Base-by-base conservation (phyloP, 2,797 vertebrate genomes). In the Stomatorhinus walkeri region DNA sequence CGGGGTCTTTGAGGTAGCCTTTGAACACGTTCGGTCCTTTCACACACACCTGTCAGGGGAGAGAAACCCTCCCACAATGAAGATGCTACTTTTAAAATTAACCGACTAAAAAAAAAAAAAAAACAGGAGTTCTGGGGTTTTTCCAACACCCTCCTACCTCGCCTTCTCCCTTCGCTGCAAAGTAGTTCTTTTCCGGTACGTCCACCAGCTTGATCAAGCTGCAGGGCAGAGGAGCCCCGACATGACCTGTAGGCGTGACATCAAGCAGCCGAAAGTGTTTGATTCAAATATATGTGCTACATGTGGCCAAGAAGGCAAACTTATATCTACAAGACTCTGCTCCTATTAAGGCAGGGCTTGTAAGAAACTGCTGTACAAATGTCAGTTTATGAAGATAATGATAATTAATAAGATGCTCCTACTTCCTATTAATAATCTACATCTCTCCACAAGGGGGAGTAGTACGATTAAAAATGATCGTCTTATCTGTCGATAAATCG, bases 21-120 rank as follows among this genome's bases (percentile, higher is more conserved):
- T 97, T 99, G 91, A 99, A 99, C 81, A 99, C 98, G 1, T 99
- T 99, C 22, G 98, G 97, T 91, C 98, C 98, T 93, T 98, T 98
- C 90, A 99, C 98, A 92, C 98, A 99, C 87, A 99, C 97, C 98
- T 99, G 93, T 88, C 93, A 49, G 88, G 81, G 68, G 9, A 52
- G 4, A 9, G 43, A 68, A 16, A 49, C 10, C 56, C 16, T n/a
- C n/a, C 36, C 46, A 4, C 32, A 85, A 2, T 85, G 0, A 8
- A 85, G 61, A 14, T 1, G 61, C 14, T 2, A 16, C 14, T 19
- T 14, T 40, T 22, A 49, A 84, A 48, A 46, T n/a, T 7, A 84
- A 84, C n/a, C 19, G n/a, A 12, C n/a, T 0, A 7, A 2, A 9
- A 2, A 52, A 52, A 52, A 40, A 40, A 46, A 40, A 28, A 32